Conservation (phyloP, 1,140 invertebrate genomes). For the Phenacoccus solenopsis region DNA sequence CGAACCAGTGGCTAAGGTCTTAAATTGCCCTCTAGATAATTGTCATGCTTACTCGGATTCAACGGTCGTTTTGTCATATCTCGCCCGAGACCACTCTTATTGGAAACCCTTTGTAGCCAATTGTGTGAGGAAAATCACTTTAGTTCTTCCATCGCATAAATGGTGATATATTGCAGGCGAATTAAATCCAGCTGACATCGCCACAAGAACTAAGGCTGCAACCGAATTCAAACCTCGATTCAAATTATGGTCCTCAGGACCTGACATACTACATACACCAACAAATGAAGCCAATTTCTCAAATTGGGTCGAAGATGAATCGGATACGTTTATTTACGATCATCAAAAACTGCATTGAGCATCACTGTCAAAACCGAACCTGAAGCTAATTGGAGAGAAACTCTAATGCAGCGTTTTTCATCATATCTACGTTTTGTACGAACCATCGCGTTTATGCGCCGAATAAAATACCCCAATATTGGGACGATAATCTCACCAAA, state of each 20-base stretch:
- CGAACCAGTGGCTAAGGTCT: background rate
- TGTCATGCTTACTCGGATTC: slow-evolving; percentile 30
- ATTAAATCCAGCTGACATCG: slow-evolving; percentile 35
- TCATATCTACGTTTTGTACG: no score
- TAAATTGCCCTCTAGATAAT: slow-evolving; percentile 16
- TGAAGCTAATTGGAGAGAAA: no score
- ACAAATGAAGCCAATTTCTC: no score
- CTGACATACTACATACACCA: background rate
- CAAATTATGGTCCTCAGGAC: slow-evolving; percentile 24
- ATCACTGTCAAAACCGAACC: no score
- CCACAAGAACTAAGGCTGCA: slow-evolving; percentile 29
- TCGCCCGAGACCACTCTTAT: slow-evolving; percentile 25
- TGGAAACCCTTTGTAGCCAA: slow-evolving; percentile 34
- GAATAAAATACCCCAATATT: background rate
- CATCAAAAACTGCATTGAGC: no score
- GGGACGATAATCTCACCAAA: background rate
- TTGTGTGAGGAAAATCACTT: slow-evolving; percentile 31
- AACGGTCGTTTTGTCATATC: slow-evolving; percentile 32
- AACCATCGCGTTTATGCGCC: background rate
- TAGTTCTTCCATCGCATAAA: slow-evolving; percentile 16
- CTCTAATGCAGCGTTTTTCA: no score
- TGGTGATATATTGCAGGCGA: slow-evolving; percentile 31
- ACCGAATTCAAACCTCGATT: background rate
- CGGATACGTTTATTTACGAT: no score
- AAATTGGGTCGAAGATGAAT: no score